phyloP scores from a whole-genome alignment of 2,888 invertebrate genomes.

The Oligia strigilis region DNA sequence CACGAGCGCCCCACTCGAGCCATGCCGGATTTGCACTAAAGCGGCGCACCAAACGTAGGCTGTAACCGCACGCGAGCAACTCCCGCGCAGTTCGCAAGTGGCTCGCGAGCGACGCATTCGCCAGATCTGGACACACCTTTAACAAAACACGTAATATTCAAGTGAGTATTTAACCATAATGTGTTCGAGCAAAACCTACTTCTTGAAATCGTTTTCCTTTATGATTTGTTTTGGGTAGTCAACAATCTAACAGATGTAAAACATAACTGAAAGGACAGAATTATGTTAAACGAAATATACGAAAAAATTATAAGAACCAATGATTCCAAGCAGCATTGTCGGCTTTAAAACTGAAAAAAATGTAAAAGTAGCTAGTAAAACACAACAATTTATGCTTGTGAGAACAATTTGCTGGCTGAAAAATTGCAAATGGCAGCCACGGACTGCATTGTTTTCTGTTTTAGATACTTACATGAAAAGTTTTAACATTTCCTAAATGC shows the following conservation, averaged over 20 bases:
- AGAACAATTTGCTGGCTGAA: not conserved
- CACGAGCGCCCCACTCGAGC: too few species aligned
- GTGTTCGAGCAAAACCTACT: not conserved
- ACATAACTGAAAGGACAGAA: not conserved
- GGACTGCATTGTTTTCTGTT: slow-evolving; percentile 8
- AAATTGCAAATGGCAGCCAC: slow-evolving; percentile 1
- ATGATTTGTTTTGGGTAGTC: not conserved
- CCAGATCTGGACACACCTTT: too few species aligned
- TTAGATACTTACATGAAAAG: not conserved
- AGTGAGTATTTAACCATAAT: too few species aligned
- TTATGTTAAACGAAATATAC: not conserved
- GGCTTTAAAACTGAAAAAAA: not conserved
- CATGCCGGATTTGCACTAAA: too few species aligned
- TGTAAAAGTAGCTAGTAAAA: not conserved
- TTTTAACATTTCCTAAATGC: slow-evolving; percentile 22
- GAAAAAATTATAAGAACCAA: not conserved
- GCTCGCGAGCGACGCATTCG: too few species aligned
- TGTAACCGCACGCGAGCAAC: too few species aligned
- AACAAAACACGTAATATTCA: not conserved
- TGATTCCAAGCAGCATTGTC: not conserved
- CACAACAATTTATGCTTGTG: not conserved
- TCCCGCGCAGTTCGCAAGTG: too few species aligned
- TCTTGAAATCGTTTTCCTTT: not conserved
- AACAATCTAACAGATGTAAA: not conserved
- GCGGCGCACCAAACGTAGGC: too few species aligned